phyloP scores from a whole-genome alignment of 2,113 vertebrate species.

The Sorex araneus region DNA sequence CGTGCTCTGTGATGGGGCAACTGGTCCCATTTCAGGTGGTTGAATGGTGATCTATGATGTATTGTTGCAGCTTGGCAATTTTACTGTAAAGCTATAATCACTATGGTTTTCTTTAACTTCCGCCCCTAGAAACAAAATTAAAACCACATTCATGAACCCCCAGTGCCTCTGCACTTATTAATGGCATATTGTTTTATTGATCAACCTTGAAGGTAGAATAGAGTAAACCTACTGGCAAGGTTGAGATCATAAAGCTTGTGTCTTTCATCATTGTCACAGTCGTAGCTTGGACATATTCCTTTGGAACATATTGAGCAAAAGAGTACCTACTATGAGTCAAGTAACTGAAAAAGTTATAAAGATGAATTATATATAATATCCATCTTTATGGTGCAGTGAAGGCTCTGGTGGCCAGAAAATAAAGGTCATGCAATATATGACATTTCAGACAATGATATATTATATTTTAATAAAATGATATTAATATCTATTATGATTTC shows the following conservation, averaged over 20 bases:
- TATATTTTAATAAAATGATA: conserved; percentile 48
- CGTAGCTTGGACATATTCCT: conserved; percentile 20
- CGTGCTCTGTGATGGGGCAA: not conserved
- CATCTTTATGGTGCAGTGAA: conserved; percentile 15
- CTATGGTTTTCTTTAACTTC: not conserved
- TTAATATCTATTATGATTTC: conserved; percentile 53
- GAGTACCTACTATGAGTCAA: conserved; percentile 12
- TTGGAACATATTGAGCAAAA: conserved; percentile 17
- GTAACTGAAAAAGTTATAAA: not conserved
- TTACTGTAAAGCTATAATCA: conserved; percentile 3
- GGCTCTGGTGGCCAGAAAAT: conserved; percentile 35
- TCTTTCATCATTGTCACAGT: not conserved
- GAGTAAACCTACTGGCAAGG: not conserved
- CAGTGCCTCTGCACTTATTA: conserved; percentile 26
- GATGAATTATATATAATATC: conserved; percentile 19
- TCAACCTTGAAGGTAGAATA: not conserved
- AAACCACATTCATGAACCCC: conserved; percentile 15
- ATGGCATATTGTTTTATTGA: conserved; percentile 63
- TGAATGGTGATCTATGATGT: not conserved
- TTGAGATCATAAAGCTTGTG: conserved; percentile 43
- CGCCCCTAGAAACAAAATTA: conserved; percentile 17
- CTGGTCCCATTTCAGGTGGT: not conserved
- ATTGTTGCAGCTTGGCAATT: not conserved
- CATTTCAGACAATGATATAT: conserved; percentile 32
- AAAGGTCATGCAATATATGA: conserved; percentile 67